Evolutionary conservation across 1,140 invertebrate species (phyloP), one percentile per base, ranked within the genome.

Genomic region (Rhynchophorus ferrugineus): DNA sequence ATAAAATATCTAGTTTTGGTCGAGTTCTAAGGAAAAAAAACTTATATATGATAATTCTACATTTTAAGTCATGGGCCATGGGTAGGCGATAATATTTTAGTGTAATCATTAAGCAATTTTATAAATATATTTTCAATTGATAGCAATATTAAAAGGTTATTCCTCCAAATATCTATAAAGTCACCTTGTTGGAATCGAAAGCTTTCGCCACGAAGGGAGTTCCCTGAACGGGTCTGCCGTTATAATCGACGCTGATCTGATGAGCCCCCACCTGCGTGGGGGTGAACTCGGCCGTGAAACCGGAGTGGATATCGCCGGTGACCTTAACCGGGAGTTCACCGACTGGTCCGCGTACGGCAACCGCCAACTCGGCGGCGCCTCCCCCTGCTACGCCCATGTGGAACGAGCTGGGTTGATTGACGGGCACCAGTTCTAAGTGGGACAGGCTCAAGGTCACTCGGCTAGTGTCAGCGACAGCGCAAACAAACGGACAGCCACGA

Each of bases 181-280:
- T 33, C 37, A 58, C 61, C 52, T 60, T 64, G 55, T 84, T 87
- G n/a, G 88, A 85, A 74, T 97, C 93, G 72, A 94, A 97, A 3
- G 89, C 89, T 74, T 95, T 95, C 34, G 91, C 87, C 41, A 87
- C 75, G 69, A 95, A 95, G 18, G 94, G 94, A 46, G 91, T 94
- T 14, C 90, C 91, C 70, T 89, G 81, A 3, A 72, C 85, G 5
- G 87, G 83, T 60, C 89, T 84, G 14, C 88, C 90, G 70, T 93
- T 94, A 68, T 95, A 94, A 67, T 92, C 89, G 1, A 70, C 68
- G 38, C 55, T 66, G 35, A 98, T 83, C 34, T 84, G 83, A 69
- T 98, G 91, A 1, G 88, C 84, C 44, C 93, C 93, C 33, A 97
- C 92, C 69, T 87, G 83, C 48, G 78, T 79, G 17, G 94, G 91